phyloP scores from a whole-genome alignment of 2,888 invertebrate genomes.

The Octonoba sinensis region DNA sequence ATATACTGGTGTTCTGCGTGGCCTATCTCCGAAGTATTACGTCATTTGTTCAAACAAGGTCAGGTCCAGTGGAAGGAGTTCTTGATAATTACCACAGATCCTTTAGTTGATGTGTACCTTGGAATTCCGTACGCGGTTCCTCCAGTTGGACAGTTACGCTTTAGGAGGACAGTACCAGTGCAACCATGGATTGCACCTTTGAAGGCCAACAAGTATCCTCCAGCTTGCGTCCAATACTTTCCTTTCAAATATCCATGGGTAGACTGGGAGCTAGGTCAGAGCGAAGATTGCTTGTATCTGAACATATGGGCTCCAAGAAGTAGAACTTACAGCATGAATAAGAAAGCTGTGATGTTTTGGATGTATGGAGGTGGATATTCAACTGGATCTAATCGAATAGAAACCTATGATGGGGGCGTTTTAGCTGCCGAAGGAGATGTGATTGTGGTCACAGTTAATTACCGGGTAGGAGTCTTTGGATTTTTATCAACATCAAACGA shows the following conservation, averaged over 20 bases:
- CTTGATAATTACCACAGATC: background rate
- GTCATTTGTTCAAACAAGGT: slow-evolving; percentile 2
- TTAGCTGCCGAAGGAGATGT: slow-evolving; percentile 27
- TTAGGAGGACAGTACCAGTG: slow-evolving; percentile 15
- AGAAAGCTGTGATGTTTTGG: slow-evolving; percentile 50
- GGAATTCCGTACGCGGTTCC: slow-evolving; percentile 39
- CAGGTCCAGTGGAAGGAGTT: background rate
- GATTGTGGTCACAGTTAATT: slow-evolving; percentile 52
- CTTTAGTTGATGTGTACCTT: slow-evolving; percentile 2
- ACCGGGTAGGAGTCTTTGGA: no score
- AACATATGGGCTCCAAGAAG: slow-evolving; percentile 50
- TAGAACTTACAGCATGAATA: background rate
- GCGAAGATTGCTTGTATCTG: slow-evolving; percentile 58
- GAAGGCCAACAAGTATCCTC: background rate
- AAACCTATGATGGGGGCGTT: slow-evolving; percentile 3
- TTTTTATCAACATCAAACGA: slow-evolving; percentile 15
- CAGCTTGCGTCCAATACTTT: slow-evolving; percentile 34
- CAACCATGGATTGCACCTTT: background rate
- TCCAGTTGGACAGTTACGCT: slow-evolving; percentile 26
- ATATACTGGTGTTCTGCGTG: no score
- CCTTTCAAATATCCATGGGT: slow-evolving; percentile 7
- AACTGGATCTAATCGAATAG: slow-evolving; percentile 9
- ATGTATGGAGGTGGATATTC: slow-evolving; percentile 47
- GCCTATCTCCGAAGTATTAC: no score
- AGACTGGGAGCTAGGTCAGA: slow-evolving; percentile 1